These are phyloP conservation scores for Drosophila burlai DNA, from an alignment of 1,140 invertebrate genomes.

Conservation along the genomic window DNA sequence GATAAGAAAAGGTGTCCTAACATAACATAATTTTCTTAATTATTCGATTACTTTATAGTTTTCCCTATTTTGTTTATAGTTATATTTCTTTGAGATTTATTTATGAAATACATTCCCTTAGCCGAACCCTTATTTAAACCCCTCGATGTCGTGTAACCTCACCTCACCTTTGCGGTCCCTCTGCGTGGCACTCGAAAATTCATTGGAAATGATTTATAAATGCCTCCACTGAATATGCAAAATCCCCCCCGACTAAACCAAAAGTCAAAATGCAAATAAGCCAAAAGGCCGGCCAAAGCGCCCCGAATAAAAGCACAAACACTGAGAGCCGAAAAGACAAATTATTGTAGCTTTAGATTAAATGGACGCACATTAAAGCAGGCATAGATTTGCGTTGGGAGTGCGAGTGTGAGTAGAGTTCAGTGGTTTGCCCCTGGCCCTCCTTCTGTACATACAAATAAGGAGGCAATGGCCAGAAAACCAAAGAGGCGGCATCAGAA, in stretches of 20 bases:
- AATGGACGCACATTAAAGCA: conserved; percentile 57
- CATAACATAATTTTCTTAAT: background rate
- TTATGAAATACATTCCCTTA: background rate
- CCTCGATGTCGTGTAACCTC: background rate
- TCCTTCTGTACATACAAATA: conserved; percentile 32
- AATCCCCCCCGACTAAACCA: conserved; percentile 5
- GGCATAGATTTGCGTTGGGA: conserved; percentile 6
- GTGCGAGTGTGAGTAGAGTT: conserved; percentile 8
- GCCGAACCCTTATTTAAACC: background rate
- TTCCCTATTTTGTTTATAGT: background rate
- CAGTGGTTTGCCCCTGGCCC: conserved; percentile 11
- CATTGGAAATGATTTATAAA: conserved; percentile 48
- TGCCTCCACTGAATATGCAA: conserved; percentile 29
- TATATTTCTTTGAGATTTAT: background rate
- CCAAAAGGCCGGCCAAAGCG: conserved; percentile 6
- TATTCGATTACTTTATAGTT: no score
- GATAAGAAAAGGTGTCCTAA: background rate
- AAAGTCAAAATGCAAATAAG: conserved; percentile 54
- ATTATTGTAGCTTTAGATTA: conserved; percentile 62
- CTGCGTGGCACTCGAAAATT: conserved; percentile 17
- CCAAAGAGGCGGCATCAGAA: conserved; percentile 29
- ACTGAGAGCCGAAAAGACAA: conserved; percentile 35
- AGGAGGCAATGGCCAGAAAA: conserved; percentile 45
- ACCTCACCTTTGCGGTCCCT: background rate
- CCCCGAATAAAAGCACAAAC: conserved; percentile 3